Percentiles rank a stretch among this genome's conserved stretches.
Conservation (phyloP, 2,797 vertebrate genomes). For the Pyrocephalus nanus region DNA sequence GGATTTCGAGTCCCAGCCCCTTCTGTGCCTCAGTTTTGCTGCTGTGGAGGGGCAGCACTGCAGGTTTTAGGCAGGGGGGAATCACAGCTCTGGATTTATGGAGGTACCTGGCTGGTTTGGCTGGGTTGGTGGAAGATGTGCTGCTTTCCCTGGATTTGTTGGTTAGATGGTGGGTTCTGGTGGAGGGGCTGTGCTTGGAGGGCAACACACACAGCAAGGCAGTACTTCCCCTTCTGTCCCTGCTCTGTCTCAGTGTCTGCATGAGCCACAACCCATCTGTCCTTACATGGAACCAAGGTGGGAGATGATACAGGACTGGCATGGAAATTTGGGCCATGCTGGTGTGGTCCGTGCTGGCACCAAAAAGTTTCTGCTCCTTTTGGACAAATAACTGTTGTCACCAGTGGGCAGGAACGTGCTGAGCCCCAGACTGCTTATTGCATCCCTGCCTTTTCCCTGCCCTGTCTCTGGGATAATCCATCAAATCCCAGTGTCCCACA, state of each 20-base stretch:
- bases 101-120: neutral
- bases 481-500: neutral
- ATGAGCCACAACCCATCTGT: slow-evolving; percentile 26
- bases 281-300: neutral
- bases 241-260: neutral
- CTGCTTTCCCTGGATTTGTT: neutral
- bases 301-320: neutral
- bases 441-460: neutral
- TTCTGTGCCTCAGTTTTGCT: neutral
- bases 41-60: neutral
- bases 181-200: neutral
- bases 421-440: neutral
- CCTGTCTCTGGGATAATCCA: neutral
- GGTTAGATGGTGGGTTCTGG: neutral
- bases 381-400: neutral
- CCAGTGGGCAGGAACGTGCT: neutral
- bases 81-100: neutral
- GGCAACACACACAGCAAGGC: neutral
- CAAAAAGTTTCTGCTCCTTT: neutral
- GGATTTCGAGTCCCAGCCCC: neutral
- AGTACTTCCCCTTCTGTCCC: too few relatives aligned
- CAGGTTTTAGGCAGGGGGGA: neutral
- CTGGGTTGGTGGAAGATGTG: neutral
- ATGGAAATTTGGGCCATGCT: neutral
- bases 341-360: neutral